Base-by-base conservation (phyloP, 2,113 vertebrate species). In the Erythrocebus patas region DNA sequence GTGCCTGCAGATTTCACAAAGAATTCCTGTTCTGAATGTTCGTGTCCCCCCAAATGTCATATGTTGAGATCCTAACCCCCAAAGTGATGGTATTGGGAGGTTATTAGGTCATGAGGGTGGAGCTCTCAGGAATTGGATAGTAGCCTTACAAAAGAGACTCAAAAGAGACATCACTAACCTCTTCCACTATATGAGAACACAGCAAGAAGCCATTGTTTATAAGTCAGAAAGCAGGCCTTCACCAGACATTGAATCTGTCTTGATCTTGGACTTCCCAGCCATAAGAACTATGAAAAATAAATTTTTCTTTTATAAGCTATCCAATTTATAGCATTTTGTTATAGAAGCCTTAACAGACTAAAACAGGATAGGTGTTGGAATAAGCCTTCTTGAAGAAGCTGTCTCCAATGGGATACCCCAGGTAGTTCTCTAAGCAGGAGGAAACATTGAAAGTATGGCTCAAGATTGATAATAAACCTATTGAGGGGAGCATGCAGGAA, bases 131-230 rank as follows among this genome's bases (percentile, higher is more conserved):
- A 82, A 61, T 5, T 20, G 68, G 35, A 38, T 38, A 22, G 68
- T 38, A 35, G 13, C n/a, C 35, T 38, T 20, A 72, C 81, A 23
- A 55, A 75, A 10, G 1, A 59, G 18, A 1, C 18, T 27, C 8
- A 6, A 2, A 9, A 16, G 10, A 66, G 35, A 50, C 11, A 3
- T 11, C 12, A 18, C 4, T n/a, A 4, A 1, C 35, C 17, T 50
- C 6, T 32, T 85, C 12, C 12, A 40, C 12, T 40, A 7, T 11
- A 5, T 50, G 32, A 25, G 43, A 30, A 8, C 5, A 32, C 13
- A 43, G 13, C 12, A n/a, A 72, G 17, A 48, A 64, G 11, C 6
- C 18, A 38, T 22, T 72, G 68, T 38, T 38, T 72, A 11, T 72
- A 35, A 38, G 68, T 38, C 66, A 68, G 66, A 68, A 68, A 68